Evolutionary conservation across 2,797 vertebrate genomes (phyloP).

Genomic region (Sparidentex hasta): DNA sequence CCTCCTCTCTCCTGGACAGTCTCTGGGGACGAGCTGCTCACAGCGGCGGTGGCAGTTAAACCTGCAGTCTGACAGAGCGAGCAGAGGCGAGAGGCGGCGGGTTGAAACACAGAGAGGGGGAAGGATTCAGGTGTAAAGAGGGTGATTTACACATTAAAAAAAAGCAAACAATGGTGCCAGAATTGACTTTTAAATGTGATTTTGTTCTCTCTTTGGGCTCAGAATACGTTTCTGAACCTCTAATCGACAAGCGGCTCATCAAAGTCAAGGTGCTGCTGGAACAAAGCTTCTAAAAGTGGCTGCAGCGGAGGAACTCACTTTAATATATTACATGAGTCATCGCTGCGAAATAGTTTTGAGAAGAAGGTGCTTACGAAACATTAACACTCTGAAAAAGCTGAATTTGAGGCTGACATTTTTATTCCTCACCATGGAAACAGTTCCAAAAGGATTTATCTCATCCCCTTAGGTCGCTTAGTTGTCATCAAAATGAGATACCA

Average conservation of each 20-base stretch:
- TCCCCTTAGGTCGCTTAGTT: no score
- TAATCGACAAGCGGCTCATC: background rate
- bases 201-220: background rate
- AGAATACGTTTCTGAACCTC: background rate
- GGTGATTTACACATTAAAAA: background rate
- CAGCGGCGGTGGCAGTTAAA: constrained; percentile 87
- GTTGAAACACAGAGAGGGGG: no score
- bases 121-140: no score
- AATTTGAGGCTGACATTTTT: background rate
- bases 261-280: background rate
- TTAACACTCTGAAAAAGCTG: background rate
- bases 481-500: no score
- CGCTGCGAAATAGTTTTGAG: background rate
- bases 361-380: background rate
- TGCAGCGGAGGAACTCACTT: background rate
- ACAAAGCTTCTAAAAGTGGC: background rate
- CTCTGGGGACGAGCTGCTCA: constrained; percentile 74
- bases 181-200: background rate
- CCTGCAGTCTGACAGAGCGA: constrained; percentile 81
- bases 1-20: constrained; percentile 82
- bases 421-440: background rate
- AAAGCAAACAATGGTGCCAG: no score
- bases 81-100: background rate
- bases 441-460: no score
- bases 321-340: background rate